Percentiles rank a stretch among this genome's conserved stretches.
Conservation (phyloP, 2,113 vertebrate genomes). For the Rallus limicola region DNA sequence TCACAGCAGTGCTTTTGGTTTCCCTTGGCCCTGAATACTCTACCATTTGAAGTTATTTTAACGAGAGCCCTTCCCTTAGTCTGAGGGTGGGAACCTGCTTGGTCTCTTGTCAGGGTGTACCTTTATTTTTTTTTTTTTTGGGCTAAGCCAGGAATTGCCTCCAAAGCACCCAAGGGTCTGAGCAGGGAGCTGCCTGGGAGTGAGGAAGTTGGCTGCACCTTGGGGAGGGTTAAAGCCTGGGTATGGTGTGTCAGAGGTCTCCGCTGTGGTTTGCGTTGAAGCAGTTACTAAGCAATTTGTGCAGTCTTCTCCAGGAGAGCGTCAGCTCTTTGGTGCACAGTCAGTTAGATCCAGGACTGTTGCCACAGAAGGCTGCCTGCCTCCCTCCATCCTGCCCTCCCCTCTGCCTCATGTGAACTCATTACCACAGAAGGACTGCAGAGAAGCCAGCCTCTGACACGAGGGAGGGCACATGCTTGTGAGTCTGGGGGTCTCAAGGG, state of each 20-base stretch:
- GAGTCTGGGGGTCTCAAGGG: neutral
- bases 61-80: neutral
- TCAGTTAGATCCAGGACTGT: neutral
- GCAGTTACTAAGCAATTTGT: conserved; percentile 9
- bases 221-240: neutral
- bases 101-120: neutral
- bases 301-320: neutral
- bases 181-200: neutral
- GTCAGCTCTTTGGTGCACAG: neutral
- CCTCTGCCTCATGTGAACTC: neutral
- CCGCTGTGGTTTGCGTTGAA: neutral
- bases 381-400: neutral
- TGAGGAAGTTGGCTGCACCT: neutral
- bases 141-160: neutral
- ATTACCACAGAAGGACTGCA: neutral
- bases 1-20: neutral
- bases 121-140: neutral
- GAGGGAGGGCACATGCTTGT: neutral
- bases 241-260: neutral
- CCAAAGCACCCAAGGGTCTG: neutral
- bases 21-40: conserved; percentile 17
- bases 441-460: neutral
- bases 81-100: neutral
- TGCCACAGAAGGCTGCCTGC: neutral
- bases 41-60: conserved; percentile 29